Conservation (phyloP, 2,888 invertebrate genomes). For the Drosophila nr. fundita region DNA sequence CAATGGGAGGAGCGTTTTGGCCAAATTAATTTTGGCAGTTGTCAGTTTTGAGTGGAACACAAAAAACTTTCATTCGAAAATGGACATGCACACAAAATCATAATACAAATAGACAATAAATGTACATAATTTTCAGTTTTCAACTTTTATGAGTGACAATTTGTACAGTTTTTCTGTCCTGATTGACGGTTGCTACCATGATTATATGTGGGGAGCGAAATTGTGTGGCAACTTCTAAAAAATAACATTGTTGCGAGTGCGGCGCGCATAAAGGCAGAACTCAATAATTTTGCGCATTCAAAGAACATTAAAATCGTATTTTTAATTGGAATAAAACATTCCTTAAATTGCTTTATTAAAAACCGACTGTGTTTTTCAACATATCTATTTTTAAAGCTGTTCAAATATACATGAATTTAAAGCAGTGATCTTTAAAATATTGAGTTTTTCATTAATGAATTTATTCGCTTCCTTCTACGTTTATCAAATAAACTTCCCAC, state of each 20-base stretch:
- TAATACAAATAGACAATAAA: conserved; percentile 60
- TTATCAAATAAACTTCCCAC: conserved; percentile 49
- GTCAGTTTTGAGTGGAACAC: conserved; percentile 61
- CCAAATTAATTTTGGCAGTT: conserved; percentile 73
- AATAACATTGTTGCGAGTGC: conserved; percentile 12
- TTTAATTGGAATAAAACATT: neutral
- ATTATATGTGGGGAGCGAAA: conserved; percentile 22
- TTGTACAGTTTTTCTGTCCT: conserved; percentile 48
- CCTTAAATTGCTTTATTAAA: neutral
- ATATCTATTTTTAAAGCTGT: neutral
- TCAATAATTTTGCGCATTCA: neutral
- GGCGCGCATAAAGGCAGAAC: neutral
- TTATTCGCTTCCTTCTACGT: neutral
- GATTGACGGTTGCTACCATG: conserved; percentile 31
- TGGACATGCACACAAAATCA: conserved; percentile 43
- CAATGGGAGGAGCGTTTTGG: neutral
- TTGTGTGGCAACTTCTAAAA: neutral
- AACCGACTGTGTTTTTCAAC: neutral
- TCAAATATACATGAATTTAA: neutral
- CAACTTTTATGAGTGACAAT: conserved; percentile 76
- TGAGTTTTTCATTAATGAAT: neutral
- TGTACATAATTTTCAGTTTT: conserved; percentile 60
- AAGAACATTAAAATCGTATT: neutral
- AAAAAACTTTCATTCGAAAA: conserved; percentile 46
- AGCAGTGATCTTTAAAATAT: neutral